These are phyloP conservation scores for Drosophila fulvimacula DNA, from an alignment of 2,888 invertebrate genomes.

Conservation along the genomic window DNA sequence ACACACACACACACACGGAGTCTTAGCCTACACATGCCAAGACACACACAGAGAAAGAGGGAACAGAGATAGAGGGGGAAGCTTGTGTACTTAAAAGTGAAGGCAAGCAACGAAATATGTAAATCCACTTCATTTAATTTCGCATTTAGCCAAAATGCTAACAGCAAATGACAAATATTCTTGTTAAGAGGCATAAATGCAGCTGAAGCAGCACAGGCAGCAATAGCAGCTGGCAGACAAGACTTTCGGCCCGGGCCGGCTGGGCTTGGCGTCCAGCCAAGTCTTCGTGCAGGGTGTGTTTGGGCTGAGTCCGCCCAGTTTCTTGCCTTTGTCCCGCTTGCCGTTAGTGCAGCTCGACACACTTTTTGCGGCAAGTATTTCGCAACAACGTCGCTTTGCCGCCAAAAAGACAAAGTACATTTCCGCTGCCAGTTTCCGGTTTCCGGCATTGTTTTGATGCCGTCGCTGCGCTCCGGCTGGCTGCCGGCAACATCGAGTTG, in stretches of 20 bases:
- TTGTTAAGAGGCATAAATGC: slow-evolving; percentile 75
- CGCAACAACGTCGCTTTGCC: slow-evolving; percentile 66
- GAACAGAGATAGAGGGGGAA: slow-evolving; percentile 2
- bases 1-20: slow-evolving; percentile 50
- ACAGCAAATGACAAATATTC: slow-evolving; percentile 82
- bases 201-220: slow-evolving; percentile 27
- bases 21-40: slow-evolving; percentile 70
- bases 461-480: slow-evolving; percentile 23
- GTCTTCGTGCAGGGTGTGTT: neutral
- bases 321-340: slow-evolving; percentile 37
- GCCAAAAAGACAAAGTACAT: slow-evolving; percentile 81
- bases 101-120: slow-evolving; percentile 74
- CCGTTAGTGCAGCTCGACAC: slow-evolving; percentile 72
- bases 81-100: slow-evolving; percentile 74
- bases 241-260: slow-evolving; percentile 29
- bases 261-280: slow-evolving; percentile 64
- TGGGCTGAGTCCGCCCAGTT: slow-evolving; percentile 3
- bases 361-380: slow-evolving; percentile 74
- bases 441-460: slow-evolving; percentile 75
- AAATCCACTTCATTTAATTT: slow-evolving; percentile 82
- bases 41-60: slow-evolving; percentile 9
- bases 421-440: slow-evolving; percentile 79
- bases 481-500: slow-evolving; percentile 6
- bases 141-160: slow-evolving; percentile 82
- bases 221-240: slow-evolving; percentile 21